Evolutionary conservation across 2,797 vertebrate species (phyloP).

Genomic region (Hoplostethus atlanticus): DNA sequence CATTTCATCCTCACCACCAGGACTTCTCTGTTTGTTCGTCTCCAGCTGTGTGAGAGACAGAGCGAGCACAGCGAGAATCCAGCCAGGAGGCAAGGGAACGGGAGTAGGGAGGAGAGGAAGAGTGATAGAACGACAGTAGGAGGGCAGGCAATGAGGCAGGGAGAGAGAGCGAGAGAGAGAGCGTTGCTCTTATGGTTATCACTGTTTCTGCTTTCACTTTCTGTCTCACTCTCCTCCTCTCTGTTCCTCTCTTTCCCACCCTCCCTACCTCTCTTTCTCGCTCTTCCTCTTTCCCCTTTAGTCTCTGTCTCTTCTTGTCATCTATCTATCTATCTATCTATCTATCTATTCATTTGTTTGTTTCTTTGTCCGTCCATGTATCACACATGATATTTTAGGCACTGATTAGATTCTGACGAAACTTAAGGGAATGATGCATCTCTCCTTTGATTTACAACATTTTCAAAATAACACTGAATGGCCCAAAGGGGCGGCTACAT

Average conservation of each 20-base stretch:
- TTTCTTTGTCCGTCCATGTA: no score
- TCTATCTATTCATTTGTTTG: constrained; percentile 5
- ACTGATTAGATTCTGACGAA: no score
- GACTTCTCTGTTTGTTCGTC: constrained; percentile 18
- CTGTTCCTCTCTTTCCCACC: constrained; percentile 9
- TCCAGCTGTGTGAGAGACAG: constrained; percentile 30
- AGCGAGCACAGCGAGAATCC: constrained; percentile 36
- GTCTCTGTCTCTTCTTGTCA: no score
- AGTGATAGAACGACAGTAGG: constrained; percentile 52
- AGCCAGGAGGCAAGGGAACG: constrained; percentile 33
- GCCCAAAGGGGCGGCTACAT: no score
- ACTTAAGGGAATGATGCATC: no score
- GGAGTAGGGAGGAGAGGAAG: constrained; percentile 33
- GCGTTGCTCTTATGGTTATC: constrained; percentile 39
- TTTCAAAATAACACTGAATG: no score
- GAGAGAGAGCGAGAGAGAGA: constrained; percentile 51
- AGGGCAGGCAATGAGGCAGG: constrained; percentile 59
- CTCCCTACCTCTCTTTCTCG: not conserved
- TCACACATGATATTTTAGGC: no score
- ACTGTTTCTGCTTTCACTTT: constrained; percentile 17
- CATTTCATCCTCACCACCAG: constrained; percentile 17
- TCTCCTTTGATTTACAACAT: no score
- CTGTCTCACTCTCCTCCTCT: constrained; percentile 6
- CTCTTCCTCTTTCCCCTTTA: no score
- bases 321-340: not conserved